Evolutionary conservation across 1,140 invertebrate species (phyloP).

Genomic region (Eriosoma lanigerum): DNA sequence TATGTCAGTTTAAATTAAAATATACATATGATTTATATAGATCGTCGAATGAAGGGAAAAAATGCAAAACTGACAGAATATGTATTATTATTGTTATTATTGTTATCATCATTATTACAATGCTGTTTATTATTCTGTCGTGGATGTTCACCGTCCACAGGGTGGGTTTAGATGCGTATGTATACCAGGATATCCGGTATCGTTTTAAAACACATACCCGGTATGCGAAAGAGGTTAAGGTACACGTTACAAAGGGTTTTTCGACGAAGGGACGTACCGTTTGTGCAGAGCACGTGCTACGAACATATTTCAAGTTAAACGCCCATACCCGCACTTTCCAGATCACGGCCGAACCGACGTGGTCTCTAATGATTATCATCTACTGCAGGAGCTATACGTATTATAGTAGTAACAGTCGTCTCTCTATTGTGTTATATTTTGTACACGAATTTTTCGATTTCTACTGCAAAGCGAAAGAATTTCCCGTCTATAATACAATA

Average conservation of each 20-base stretch:
- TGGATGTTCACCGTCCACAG: background rate
- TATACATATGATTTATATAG: too few species aligned
- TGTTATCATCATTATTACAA: too few species aligned
- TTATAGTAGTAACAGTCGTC: background rate
- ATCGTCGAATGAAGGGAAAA: background rate
- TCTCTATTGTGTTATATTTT: too few species aligned
- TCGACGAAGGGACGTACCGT: background rate
- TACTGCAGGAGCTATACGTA: background rate
- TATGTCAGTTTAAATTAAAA: too few species aligned
- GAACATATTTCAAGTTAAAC: conserved; percentile 49
- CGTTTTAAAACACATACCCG: conserved; percentile 19
- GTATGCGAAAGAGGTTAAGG: conserved; percentile 31
- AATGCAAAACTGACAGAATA: background rate
- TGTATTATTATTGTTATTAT: conserved; percentile 19
- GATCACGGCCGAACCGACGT: background rate
- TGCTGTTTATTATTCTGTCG: conserved; percentile 41
- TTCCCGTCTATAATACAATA: too few species aligned
- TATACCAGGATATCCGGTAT: conserved; percentile 31
- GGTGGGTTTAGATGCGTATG: background rate
- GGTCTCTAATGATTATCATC: conserved; percentile 14
- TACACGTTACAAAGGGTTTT: background rate
- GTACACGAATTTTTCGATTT: too few species aligned
- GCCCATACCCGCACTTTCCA: background rate
- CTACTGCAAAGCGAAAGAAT: too few species aligned
- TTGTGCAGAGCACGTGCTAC: conserved; percentile 40